Evolutionary conservation across 1,140 invertebrate species (phyloP).

Genomic region (Pseudomyrmex flavicornis): DNA sequence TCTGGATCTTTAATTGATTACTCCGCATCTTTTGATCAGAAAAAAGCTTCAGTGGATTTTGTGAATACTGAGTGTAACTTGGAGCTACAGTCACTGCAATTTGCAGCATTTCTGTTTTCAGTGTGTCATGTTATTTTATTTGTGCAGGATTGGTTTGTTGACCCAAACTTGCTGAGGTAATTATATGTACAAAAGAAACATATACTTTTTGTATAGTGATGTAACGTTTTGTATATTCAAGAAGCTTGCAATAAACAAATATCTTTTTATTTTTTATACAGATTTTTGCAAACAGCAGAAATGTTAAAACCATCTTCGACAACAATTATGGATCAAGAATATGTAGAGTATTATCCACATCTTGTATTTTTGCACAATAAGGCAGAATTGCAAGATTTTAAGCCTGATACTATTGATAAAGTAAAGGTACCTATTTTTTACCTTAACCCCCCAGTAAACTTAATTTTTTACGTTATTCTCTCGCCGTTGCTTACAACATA

Average conservation of each 20-base stretch:
- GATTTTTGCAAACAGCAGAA: conserved; percentile 93
- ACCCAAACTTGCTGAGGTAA: conserved; percentile 90
- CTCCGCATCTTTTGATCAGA: conserved; percentile 83
- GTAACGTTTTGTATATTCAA: conserved; percentile 8
- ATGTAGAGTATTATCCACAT: conserved; percentile 91
- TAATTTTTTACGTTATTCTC: not conserved
- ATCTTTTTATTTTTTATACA: conserved; percentile 77
- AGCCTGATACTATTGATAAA: conserved; percentile 87
- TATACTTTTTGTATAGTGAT: not conserved
- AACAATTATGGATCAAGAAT: conserved; percentile 88
- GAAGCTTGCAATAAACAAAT: not conserved
- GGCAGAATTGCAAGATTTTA: conserved; percentile 89
- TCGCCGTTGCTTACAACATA: not conserved
- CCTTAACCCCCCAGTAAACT: conserved; percentile 58
- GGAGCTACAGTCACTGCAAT: conserved; percentile 91
- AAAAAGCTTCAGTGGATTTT: conserved; percentile 87
- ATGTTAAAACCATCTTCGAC: conserved; percentile 93
- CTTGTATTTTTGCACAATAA: conserved; percentile 92
- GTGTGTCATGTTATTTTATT: conserved; percentile 96
- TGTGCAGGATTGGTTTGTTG: conserved; percentile 94
- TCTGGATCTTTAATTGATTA: conserved; percentile 89
- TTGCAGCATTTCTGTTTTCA: conserved; percentile 93
- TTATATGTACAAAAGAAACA: not conserved
- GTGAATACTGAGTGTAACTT: conserved; percentile 87
- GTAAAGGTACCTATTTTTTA: conserved; percentile 86